Evolutionary conservation across 2,888 invertebrate genomes (phyloP).

Genomic region (Aporophyla lueneburgensis): DNA sequence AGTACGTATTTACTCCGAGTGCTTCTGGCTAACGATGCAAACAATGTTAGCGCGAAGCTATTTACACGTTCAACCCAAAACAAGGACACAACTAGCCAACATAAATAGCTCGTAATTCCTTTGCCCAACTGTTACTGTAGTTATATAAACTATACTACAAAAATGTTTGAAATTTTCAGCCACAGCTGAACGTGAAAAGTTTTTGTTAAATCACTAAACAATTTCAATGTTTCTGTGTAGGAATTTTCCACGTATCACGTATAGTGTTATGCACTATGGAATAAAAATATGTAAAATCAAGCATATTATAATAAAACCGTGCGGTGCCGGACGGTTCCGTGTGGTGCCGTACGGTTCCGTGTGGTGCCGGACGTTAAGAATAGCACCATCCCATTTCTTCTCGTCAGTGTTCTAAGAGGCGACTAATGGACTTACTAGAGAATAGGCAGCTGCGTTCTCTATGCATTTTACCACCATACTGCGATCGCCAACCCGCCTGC

Average conservation of each 20-base stretch:
- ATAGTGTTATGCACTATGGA: neutral
- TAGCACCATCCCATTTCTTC: too few species aligned
- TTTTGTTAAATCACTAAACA: conserved; percentile 58
- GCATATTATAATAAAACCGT: too few species aligned
- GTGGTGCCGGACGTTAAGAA: too few species aligned
- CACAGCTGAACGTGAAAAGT: conserved; percentile 36
- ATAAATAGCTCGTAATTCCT: conserved; percentile 54
- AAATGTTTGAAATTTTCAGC: conserved; percentile 47
- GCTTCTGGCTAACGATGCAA: conserved; percentile 49
- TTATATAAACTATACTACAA: conserved; percentile 33
- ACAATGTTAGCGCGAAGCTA: conserved; percentile 50
- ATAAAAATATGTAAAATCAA: too few species aligned
- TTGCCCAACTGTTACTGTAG: conserved; percentile 34
- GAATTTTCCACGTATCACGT: conserved; percentile 27
- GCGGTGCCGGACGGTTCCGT: too few species aligned
- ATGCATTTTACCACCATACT: too few species aligned
- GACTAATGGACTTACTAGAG: too few species aligned
- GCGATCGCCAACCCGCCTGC: too few species aligned
- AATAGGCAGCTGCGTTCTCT: too few species aligned
- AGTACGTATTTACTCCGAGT: neutral
- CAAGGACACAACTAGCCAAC: conserved; percentile 42
- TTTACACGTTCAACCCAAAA: conserved; percentile 50
- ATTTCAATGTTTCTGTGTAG: conserved; percentile 45
- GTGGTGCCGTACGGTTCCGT: too few species aligned
- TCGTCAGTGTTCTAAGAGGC: too few species aligned